phyloP scores from a whole-genome alignment of 2,888 invertebrate species.

The Tridacna gigas region DNA sequence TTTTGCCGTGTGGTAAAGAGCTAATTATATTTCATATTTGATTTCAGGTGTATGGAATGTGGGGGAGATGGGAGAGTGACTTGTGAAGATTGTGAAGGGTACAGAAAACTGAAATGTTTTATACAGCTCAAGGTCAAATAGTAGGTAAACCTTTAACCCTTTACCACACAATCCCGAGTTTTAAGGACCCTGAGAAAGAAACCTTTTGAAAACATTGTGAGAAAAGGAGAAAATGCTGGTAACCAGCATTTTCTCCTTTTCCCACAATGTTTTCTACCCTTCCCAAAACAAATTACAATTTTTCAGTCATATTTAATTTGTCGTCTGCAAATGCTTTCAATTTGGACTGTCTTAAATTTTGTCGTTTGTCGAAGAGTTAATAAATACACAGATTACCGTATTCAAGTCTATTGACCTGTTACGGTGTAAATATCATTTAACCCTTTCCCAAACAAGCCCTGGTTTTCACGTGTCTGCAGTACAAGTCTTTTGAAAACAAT shows the following conservation, averaged over 20 bases:
- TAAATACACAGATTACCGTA: neutral
- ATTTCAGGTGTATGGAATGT: slow-evolving; percentile 75
- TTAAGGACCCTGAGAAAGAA: neutral
- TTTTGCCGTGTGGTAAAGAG: too few relatives aligned
- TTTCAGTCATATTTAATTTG: neutral
- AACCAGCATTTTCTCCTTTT: slow-evolving; percentile 1
- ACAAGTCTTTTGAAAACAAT: too few relatives aligned
- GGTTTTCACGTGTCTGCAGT: too few relatives aligned
- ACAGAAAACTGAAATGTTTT: slow-evolving; percentile 78
- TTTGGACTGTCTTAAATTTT: neutral
- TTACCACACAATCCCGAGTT: neutral
- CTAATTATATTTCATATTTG: too few relatives aligned
- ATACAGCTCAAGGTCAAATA: slow-evolving; percentile 79
- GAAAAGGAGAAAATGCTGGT: neutral
- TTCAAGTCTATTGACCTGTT: too few relatives aligned
- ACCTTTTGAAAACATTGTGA: neutral
- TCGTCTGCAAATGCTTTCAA: neutral
- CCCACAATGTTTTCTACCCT: neutral
- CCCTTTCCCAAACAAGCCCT: too few relatives aligned
- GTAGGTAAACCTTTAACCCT: slow-evolving; percentile 71
- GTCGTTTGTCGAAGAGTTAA: neutral
- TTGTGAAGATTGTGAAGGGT: slow-evolving; percentile 81
- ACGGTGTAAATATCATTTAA: too few relatives aligned
- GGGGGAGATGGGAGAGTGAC: slow-evolving; percentile 80
- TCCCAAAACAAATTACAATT: neutral